phyloP scores from a whole-genome alignment of 2,888 invertebrate species.

The Cephus nigrinus region DNA sequence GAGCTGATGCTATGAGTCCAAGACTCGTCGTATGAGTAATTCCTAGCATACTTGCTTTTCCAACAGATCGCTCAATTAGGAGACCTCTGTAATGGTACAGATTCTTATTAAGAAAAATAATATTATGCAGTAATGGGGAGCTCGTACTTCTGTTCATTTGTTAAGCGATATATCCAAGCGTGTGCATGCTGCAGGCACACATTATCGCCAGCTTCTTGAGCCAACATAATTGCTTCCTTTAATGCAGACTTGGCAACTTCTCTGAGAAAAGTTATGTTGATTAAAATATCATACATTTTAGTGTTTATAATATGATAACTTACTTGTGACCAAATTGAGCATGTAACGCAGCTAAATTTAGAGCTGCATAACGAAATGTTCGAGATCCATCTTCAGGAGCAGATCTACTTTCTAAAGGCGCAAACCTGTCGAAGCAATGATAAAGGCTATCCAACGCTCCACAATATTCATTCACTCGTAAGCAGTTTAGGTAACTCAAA shows the following conservation, averaged over 20 bases:
- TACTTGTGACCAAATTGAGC: constrained; percentile 87
- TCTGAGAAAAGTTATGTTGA: constrained; percentile 65
- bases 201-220: constrained; percentile 89
- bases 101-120: not conserved
- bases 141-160: constrained; percentile 62
- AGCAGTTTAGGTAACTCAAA: constrained; percentile 88
- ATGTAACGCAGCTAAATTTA: constrained; percentile 91
- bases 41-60: constrained; percentile 76
- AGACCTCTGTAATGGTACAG: constrained; percentile 65
- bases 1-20: constrained; percentile 81
- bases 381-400: constrained; percentile 70
- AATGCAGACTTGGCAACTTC: constrained; percentile 83
- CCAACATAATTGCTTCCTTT: constrained; percentile 87
- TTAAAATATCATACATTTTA: constrained; percentile 6
- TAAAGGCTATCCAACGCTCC: constrained; percentile 83
- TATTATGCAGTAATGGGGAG: not conserved
- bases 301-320: constrained; percentile 29
- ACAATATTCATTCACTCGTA: constrained; percentile 88
- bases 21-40: constrained; percentile 79
- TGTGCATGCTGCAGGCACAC: constrained; percentile 87
- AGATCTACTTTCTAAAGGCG: constrained; percentile 66
- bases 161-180: constrained; percentile 81
- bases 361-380: constrained; percentile 86
- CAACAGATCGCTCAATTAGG: constrained; percentile 76
- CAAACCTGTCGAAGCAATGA: constrained; percentile 82